Evolutionary conservation across 37 sponge, comb jelly and placozoan species (phyloP), one percentile per base, ranked within the genome.

Genomic region (Halisarca cf. caerulea): DNA sequence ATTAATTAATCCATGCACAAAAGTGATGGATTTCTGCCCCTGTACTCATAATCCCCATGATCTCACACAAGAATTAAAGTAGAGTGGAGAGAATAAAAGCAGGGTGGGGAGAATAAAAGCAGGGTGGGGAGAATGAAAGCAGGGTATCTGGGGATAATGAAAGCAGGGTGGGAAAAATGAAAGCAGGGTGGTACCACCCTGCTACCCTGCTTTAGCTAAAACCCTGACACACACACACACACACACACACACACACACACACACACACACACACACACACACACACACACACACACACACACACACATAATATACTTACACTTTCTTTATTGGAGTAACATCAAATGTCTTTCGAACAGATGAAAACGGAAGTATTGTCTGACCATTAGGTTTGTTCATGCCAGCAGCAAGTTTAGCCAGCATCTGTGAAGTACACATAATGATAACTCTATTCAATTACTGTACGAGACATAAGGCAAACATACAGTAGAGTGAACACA

Each of bases 371-470:
- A 91, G 85, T 59, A 96, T 92, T 34, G 97, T 96, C 86, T 93
- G 97, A 30, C 81, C 81, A 73, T 96, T 87, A 14, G 97, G 97
- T 80, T 96, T 96, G 84, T 91, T 89, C 83, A 93, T 88, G 0
- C 97, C 97, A 42, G 91, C 91, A 79, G 92, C 90, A 79, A 96
- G 59, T 69, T 96, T 96, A 60, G 97, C 93, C 25, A 96, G 42
- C 80, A 93, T 85, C 93, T 92, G 53, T 23, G 54, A n/a, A n/a
- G n/a, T n/a, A 3, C 18, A 64, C 23, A 7, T 7, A 8, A 64
- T 24, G 27, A 64, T 27, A 15, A 64, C 14, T 64, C 25, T 27
- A 64, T 23, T 64, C 28, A 64, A 11, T 27, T 25, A 64, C 27
- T 24, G 40, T 30, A 8, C 32, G 40, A 78, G 17, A 74, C 11